phyloP scores from a whole-genome alignment of 2,888 invertebrate species.

The Oligia latruncula region DNA sequence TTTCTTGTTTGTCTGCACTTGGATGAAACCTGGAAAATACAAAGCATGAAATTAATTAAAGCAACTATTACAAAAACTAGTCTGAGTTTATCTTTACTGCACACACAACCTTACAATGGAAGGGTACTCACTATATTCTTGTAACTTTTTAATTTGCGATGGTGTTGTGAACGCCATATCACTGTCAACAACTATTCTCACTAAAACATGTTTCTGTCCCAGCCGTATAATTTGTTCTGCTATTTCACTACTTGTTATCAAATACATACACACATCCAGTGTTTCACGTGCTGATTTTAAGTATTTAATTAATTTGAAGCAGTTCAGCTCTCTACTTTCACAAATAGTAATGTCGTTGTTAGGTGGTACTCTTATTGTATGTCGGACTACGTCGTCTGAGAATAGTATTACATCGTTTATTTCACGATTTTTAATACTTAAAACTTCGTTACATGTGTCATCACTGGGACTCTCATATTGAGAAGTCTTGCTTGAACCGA shows the following conservation, averaged over 20 bases:
- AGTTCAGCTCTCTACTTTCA: conserved; percentile 86
- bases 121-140: conserved; percentile 86
- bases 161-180: conserved; percentile 87
- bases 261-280: conserved; percentile 88
- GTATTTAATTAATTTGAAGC: conserved; percentile 86
- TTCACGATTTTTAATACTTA: conserved; percentile 82
- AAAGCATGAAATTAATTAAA: not conserved
- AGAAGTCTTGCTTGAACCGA: conserved; percentile 67
- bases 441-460: conserved; percentile 78
- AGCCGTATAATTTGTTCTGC: conserved; percentile 86
- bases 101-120: not conserved
- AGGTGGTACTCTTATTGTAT: conserved; percentile 81
- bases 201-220: conserved; percentile 86
- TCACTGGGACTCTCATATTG: conserved; percentile 71
- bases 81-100: not conserved
- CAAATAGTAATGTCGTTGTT: conserved; percentile 83
- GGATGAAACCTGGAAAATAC: conserved; percentile 82
- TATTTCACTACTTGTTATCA: conserved; percentile 87
- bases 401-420: conserved; percentile 88
- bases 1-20: conserved; percentile 86
- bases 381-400: conserved; percentile 84
- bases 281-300: conserved; percentile 88
- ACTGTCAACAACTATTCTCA: conserved; percentile 87
- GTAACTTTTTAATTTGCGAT: conserved; percentile 85
- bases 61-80: not conserved